These are phyloP conservation scores for Melitaea cinxia DNA, from an alignment of 1,140 invertebrate genomes.

Conservation along the genomic window DNA sequence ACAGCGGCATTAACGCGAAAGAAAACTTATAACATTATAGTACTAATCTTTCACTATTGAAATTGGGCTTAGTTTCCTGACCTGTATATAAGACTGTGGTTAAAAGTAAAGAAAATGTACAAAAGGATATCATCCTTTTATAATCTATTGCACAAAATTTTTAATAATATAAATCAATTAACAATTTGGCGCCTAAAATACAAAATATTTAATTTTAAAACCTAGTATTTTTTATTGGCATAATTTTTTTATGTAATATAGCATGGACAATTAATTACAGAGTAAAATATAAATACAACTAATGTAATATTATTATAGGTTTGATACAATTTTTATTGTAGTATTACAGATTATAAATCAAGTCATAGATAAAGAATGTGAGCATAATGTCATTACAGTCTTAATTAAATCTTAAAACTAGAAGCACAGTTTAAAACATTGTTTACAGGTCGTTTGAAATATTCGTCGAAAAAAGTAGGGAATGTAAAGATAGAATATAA, in stretches of 20 bases:
- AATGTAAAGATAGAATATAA: constrained; percentile 24
- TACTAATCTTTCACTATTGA: too few species aligned
- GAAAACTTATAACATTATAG: too few species aligned
- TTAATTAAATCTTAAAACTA: constrained; percentile 41
- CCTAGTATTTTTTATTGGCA: neutral
- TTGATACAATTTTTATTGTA: constrained; percentile 3
- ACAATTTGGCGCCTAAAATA: constrained; percentile 18
- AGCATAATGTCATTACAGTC: constrained; percentile 43
- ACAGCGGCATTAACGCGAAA: too few species aligned
- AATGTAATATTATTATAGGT: neutral
- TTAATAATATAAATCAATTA: constrained; percentile 7
- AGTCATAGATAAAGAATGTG: constrained; percentile 24
- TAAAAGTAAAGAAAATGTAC: constrained; percentile 13
- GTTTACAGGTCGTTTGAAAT: constrained; percentile 39
- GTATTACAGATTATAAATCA: constrained; percentile 9
- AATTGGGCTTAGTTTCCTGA: too few species aligned
- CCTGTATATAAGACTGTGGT: too few species aligned
- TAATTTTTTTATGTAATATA: neutral
- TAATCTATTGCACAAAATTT: constrained; percentile 19
- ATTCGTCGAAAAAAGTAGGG: constrained; percentile 24
- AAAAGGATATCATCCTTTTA: neutral
- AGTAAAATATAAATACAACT: constrained; percentile 6
- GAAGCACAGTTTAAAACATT: constrained; percentile 34
- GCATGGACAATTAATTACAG: neutral
- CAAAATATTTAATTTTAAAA: neutral